Evolutionary conservation across 2,888 invertebrate genomes (phyloP).

Genomic region (Microplitis deprimator): DNA sequence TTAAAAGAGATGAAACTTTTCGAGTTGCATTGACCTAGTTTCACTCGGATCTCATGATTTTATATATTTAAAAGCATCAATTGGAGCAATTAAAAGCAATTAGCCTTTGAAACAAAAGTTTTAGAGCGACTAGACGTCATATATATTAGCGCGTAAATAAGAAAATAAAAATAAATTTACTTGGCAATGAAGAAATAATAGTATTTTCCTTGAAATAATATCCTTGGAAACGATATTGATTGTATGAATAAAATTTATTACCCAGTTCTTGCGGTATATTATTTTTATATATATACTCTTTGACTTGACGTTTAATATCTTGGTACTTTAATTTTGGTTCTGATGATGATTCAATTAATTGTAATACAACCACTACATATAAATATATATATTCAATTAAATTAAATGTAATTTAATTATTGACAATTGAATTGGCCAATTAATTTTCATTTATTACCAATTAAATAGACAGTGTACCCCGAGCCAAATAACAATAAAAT

Average conservation of each 20-base stretch:
- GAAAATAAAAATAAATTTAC: conserved; percentile 53
- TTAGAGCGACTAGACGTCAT: too few relatives aligned
- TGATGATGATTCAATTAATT: conserved; percentile 68
- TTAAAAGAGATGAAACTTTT: too few relatives aligned
- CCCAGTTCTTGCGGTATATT: conserved; percentile 74
- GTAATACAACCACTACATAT: conserved; percentile 66
- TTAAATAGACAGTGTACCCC: conserved; percentile 58
- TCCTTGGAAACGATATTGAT: conserved; percentile 75
- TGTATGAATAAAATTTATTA: conserved; percentile 74
- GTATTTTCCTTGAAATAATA: conserved; percentile 75
- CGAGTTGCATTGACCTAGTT: too few relatives aligned
- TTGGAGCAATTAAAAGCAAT: too few relatives aligned
- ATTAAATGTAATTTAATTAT: too few relatives aligned
- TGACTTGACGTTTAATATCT: conserved; percentile 74
- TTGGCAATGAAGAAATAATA: conserved; percentile 74
- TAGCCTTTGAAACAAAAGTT: too few relatives aligned
- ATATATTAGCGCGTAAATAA: neutral
- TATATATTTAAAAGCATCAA: too few relatives aligned
- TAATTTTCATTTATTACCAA: conserved; percentile 51
- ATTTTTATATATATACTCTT: conserved; percentile 76
- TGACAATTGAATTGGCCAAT: neutral
- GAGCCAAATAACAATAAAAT: conserved; percentile 58
- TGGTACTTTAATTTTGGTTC: conserved; percentile 72
- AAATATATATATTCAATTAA: neutral
- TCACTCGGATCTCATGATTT: too few relatives aligned